phyloP scores from a whole-genome alignment of 2,888 invertebrate species.

The Drosophila niveifrons region DNA sequence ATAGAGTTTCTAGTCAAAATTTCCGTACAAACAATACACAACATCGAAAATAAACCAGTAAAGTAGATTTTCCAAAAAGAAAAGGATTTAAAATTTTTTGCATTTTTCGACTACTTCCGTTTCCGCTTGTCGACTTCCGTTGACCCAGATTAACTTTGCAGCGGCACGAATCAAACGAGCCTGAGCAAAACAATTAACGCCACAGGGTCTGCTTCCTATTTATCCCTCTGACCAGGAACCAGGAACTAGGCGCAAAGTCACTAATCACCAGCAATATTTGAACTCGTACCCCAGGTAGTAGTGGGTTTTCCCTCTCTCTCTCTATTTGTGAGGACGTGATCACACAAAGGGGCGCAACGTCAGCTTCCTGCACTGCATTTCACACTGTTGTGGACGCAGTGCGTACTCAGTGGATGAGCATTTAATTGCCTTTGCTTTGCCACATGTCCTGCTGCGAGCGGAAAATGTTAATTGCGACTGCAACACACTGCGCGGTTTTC shows the following conservation, averaged over 20 bases:
- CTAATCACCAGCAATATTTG: slow-evolving; percentile 58
- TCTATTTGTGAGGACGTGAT: slow-evolving; percentile 54
- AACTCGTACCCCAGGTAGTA: slow-evolving; percentile 3
- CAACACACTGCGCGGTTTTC: slow-evolving; percentile 57
- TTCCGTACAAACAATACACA: not conserved
- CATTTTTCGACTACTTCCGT: slow-evolving; percentile 41
- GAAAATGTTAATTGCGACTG: slow-evolving; percentile 59
- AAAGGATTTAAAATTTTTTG: slow-evolving; percentile 26
- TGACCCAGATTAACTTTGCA: slow-evolving; percentile 71
- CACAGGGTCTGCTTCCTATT: slow-evolving; percentile 55
- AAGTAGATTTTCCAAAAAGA: not conserved
- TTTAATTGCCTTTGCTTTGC: slow-evolving; percentile 68
- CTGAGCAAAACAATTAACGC: slow-evolving; percentile 71
- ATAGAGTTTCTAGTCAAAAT: slow-evolving; percentile 34
- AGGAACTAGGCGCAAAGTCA: slow-evolving; percentile 62
- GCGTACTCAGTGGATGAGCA: slow-evolving; percentile 64
- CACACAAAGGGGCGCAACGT: slow-evolving; percentile 57
- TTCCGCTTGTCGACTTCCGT: slow-evolving; percentile 58
- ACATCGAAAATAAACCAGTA: slow-evolving; percentile 42
- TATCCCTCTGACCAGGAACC: not conserved
- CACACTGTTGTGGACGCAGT: slow-evolving; percentile 47
- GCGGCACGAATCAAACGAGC: slow-evolving; percentile 70
- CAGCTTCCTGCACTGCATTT: slow-evolving; percentile 66
- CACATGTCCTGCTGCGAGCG: slow-evolving; percentile 72
- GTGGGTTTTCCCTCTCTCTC: not conserved